Base-by-base conservation (phyloP, 2,797 vertebrate genomes). In the Crypturellus tataupa region DNA sequence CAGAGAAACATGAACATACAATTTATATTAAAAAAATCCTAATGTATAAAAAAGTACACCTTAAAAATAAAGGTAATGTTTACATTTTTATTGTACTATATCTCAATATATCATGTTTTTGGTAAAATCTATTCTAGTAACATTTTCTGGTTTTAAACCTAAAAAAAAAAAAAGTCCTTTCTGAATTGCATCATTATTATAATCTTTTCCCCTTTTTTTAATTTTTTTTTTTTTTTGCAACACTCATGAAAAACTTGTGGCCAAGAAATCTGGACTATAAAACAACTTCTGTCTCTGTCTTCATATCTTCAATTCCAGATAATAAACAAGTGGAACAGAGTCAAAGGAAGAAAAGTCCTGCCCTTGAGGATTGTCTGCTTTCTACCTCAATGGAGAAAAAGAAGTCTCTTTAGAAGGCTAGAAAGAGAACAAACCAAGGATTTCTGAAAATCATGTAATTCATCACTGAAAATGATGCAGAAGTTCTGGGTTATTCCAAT, bases 401-500 rank as follows among this genome's bases (percentile, higher is more conserved):
- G 25, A 25, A 56, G 21, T 58, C 7, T 73, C 25, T 71, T 39
- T 39, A 46, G 13, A 69, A 5, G 0, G 69, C 78, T 60, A 87
- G 81, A 77, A 83, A 72, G 4, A 65, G 8, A 83, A 62, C 6
- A 76, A 59, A 53, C 4, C 40, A 58, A 39, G 24, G 21, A 5
- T 3, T 12, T 75, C 76, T 89, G 62, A 24, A 51, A 77, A 49
- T 69, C 15, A 2, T 33, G 75, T 65, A 53, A 3, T 13, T 37
- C 85, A 87, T 65, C 69, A 80, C 40, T 91, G 42, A 23, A 23
- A 78, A 83, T 49, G 16, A 79, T 46, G 25, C 51, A 97, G 86
- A 84, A 91, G 65, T 81, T 95, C 31, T 62, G 70, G 2, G 9
- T 84, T 93, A 93, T 83, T 83, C 85, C 64, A 72, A 49, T 89